These are phyloP conservation scores for Helicoverpa armigera DNA, from an alignment of 1,140 invertebrate species.

Conservation along the genomic window DNA sequence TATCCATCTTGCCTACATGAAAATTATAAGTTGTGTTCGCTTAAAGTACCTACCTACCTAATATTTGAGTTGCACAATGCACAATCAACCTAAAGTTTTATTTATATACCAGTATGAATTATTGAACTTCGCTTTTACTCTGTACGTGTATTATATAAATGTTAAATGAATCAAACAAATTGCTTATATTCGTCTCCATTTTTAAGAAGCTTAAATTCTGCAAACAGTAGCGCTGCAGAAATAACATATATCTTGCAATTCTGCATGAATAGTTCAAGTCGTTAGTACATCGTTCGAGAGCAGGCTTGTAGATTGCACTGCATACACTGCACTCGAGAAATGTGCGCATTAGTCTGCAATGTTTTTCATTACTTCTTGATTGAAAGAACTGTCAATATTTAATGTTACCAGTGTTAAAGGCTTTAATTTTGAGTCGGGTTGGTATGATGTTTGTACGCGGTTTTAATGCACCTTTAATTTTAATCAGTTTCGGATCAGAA, in stretches of 20 bases:
- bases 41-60: too few relatives aligned
- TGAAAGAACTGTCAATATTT: background rate
- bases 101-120: too few relatives aligned
- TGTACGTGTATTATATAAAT: background rate
- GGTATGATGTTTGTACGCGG: background rate
- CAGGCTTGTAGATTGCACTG: slow-evolving; percentile 6
- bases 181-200: background rate
- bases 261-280: slow-evolving; percentile 22
- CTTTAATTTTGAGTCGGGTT: background rate
- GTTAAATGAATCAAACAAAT: background rate
- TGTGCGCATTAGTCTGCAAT: background rate
- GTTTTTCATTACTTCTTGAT: background rate
- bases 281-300: background rate
- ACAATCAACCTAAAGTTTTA: too few relatives aligned
- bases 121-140: too few relatives aligned
- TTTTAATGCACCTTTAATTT: too few relatives aligned
- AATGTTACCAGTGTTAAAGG: background rate
- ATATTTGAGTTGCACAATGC: too few relatives aligned
- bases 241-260: slow-evolving; percentile 7
- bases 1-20: too few relatives aligned
- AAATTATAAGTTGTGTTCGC: too few relatives aligned
- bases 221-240: background rate
- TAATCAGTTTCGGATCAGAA: too few relatives aligned
- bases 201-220: background rate
- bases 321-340: slow-evolving; percentile 1